A percentile compares a stretch with the other conserved stretches of the same genome.
phyloP scores from a whole-genome alignment of 2,888 invertebrate species.

The Teleiodes luculella region DNA sequence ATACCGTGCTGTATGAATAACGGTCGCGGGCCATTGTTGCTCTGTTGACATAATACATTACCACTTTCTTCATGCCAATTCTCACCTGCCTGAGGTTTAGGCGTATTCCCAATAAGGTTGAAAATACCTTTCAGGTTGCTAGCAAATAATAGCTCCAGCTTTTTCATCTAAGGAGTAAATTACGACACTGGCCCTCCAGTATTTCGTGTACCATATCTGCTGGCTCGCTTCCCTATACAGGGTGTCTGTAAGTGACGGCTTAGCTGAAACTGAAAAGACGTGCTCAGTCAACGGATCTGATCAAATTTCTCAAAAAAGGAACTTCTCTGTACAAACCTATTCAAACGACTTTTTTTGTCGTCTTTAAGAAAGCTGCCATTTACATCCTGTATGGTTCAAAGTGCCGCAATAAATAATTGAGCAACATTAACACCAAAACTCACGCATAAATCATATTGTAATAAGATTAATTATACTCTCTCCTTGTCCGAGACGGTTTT shows the following conservation, averaged over 20 bases:
- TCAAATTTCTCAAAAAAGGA: no score
- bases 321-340: no score
- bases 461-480: not conserved
- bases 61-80: slow-evolving; percentile 6
- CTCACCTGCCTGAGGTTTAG: not conserved
- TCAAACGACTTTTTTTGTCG: no score
- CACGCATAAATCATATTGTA: not conserved
- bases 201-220: not conserved
- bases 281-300: no score
- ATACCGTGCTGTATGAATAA: slow-evolving; percentile 21
- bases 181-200: not conserved
- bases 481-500: no score
- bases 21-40: slow-evolving; percentile 25
- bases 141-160: slow-evolving; percentile 2
- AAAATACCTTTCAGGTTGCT: not conserved
- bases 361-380: no score
- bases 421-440: not conserved
- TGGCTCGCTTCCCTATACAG: no score
- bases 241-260: no score
- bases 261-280: no score
- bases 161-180: not conserved
- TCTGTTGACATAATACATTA: slow-evolving; percentile 22
- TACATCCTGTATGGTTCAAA: not conserved
- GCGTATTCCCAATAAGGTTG: slow-evolving; percentile 1
- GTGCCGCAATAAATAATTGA: not conserved